Evolutionary conservation across 1,140 invertebrate species (phyloP).

Genomic region (Calosoma granatense): DNA sequence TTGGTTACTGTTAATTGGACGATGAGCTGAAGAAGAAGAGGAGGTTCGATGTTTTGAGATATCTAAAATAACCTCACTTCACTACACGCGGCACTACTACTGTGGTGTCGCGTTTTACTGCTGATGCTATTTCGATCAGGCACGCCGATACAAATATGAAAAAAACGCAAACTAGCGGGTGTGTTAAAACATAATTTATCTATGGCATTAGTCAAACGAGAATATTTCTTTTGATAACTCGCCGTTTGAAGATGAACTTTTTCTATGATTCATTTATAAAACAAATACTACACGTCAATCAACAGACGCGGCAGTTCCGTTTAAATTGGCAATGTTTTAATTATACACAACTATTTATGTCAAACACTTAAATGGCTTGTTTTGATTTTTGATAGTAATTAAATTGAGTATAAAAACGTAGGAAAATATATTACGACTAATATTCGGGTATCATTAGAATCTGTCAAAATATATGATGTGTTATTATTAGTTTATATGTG

Average conservation of each 20-base stretch:
- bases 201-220: conserved; percentile 1
- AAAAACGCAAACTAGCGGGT: neutral
- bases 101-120: neutral
- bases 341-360: too few species aligned
- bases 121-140: neutral
- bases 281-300: conserved; percentile 3
- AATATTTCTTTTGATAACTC: neutral
- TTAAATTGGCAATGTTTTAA: too few species aligned
- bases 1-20: neutral
- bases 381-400: too few species aligned
- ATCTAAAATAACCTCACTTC: neutral
- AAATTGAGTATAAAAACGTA: too few species aligned
- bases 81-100: too few species aligned
- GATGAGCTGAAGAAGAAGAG: neutral
- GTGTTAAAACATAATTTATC: conserved; percentile 3
- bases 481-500: too few species aligned
- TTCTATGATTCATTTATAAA: neutral
- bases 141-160: neutral
- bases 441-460: too few species aligned
- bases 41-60: neutral
- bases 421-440: too few species aligned
- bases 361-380: too few species aligned
- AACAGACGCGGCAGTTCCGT: too few species aligned
- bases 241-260: neutral
- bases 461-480: too few species aligned